These are phyloP conservation scores for Rallus crepitans DNA, from an alignment of 2,797 vertebrate genomes.

Conservation along the genomic window DNA sequence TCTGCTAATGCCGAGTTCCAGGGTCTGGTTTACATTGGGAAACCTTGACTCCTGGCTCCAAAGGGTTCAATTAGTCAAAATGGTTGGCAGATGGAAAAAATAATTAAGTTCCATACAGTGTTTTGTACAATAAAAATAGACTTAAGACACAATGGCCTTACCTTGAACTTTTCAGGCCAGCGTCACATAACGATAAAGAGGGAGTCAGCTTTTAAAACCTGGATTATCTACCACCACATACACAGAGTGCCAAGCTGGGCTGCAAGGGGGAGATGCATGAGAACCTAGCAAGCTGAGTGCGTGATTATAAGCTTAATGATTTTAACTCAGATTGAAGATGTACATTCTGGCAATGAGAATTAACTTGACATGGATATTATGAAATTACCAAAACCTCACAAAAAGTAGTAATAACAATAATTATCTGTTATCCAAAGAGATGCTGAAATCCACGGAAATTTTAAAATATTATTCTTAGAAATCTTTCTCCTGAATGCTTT, in stretches of 20 bases:
- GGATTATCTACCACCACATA: slow-evolving; percentile 6
- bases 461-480: slow-evolving; percentile 43
- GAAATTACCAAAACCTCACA: slow-evolving; percentile 32
- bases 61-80: slow-evolving; percentile 74
- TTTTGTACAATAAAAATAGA: slow-evolving; percentile 71
- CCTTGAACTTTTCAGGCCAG: slow-evolving; percentile 67
- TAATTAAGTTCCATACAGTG: slow-evolving; percentile 59
- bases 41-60: slow-evolving; percentile 60
- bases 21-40: slow-evolving; percentile 57
- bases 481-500: background rate
- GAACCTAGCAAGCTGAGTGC: accelerated
- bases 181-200: slow-evolving; percentile 58
- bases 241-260: background rate
- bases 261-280: background rate
- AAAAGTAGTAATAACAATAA: slow-evolving; percentile 6
- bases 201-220: slow-evolving; percentile 27
- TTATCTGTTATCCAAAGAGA: slow-evolving; percentile 35
- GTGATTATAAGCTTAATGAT: background rate
- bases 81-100: slow-evolving; percentile 74
- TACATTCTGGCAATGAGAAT: background rate
- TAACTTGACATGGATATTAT: background rate
- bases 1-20: background rate
- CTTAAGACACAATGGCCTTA: slow-evolving; percentile 62
- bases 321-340: background rate
- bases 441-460: slow-evolving; percentile 43